Percentiles rank a stretch among this genome's conserved stretches.
These are phyloP conservation scores for Anser cygnoides DNA, from an alignment of 2,113 vertebrate genomes.

Conservation along the genomic window DNA sequence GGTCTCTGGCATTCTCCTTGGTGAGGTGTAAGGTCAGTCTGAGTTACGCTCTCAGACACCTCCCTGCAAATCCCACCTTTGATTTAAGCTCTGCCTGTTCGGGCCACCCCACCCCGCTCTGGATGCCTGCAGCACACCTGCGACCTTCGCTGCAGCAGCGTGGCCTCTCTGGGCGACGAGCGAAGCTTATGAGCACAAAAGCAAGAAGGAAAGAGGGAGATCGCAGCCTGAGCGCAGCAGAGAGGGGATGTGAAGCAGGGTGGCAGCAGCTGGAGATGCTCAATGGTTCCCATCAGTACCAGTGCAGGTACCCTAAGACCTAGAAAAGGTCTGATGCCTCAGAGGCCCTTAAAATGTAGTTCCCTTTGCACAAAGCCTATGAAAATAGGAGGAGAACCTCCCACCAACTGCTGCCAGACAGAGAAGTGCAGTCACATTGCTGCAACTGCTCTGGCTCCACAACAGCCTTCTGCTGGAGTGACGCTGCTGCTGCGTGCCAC, in stretches of 20 bases:
- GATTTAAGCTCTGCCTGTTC: rapidly evolving
- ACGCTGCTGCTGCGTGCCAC: conserved; percentile 48
- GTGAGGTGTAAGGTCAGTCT: neutral
- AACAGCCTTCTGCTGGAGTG: neutral
- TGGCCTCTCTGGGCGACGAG: neutral
- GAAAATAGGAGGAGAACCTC: neutral
- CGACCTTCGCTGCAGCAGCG: neutral
- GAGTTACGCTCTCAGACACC: neutral
- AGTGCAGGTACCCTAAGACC: neutral
- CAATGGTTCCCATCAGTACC: neutral
- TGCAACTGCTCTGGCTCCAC: rapidly evolving
- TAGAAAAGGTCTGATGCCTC: rapidly evolving
- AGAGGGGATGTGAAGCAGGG: neutral
- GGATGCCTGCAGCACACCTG: neutral
- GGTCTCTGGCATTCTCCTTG: neutral
- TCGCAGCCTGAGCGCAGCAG: neutral
- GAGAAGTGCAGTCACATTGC: rapidly evolving
- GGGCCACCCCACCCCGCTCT: neutral
- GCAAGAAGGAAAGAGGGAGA: neutral
- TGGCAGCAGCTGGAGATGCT: neutral
- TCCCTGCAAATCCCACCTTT: neutral
- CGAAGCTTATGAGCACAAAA: neutral
- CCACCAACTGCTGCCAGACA: rapidly evolving
- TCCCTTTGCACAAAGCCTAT: rapidly evolving
- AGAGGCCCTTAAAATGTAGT: neutral